Evolutionary conservation across 1,140 invertebrate species (phyloP), one percentile per base, ranked within the genome.

Genomic region (Nylanderia fulva): DNA sequence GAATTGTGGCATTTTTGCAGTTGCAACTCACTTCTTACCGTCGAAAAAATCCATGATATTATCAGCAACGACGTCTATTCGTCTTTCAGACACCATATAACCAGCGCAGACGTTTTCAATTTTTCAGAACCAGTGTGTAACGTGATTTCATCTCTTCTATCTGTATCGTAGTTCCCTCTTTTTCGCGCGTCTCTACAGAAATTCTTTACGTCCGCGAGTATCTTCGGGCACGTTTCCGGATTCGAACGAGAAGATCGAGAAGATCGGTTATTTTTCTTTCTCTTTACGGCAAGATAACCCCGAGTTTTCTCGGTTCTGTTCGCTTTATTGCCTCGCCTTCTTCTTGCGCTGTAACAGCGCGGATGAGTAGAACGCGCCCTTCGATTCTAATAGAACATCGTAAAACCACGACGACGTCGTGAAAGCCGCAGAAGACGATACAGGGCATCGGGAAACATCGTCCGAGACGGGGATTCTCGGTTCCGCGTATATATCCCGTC

Each of bases 191-290:
- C 56, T 11, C 24, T 18, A 9, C 24, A 33, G 77, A 82, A 82
- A 82, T 72, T 82, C 39, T 58, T 80, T 69, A 71, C 52, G 24
- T 82, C 66, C 36, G 18, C 52, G 52, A 8, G 13, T 82, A 71
- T 71, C 77, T 56, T 33, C 36, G 52, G 18, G 36, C 64, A 66
- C 77, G 77, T 82, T 82, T 82, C 66, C 77, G 77, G 52, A 60
- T 58, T 39, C 18, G 66, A 72, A 71, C 33, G 64, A 58, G 54
- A 48, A 61, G 21, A 48, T 52, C 60, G 58, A 18, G 45, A 54
- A 88, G 87, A 88, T 88, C 87, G n/a, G 66, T 87, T 85, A 74
- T 80, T 88, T 61, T 88, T 83, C 52, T 88, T 82, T 36, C 79
- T 54, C 33, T 39, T 84, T 84, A 15, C 69, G 9, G 33, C 36